Base-by-base conservation (phyloP, 2,888 invertebrate genomes). In the Scaptomyza cyrtandrae region DNA sequence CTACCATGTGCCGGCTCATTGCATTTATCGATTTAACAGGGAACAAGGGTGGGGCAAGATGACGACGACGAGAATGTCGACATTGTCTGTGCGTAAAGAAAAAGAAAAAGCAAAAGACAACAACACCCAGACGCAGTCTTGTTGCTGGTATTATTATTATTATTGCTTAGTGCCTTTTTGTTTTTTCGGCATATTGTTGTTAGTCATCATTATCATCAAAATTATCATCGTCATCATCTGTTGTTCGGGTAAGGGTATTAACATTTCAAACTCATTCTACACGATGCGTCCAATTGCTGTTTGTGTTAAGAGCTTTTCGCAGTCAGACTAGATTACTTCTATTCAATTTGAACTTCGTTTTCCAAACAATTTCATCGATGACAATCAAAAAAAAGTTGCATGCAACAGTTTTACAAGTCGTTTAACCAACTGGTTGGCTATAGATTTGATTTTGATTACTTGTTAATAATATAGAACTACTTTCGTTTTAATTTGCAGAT, bases 11-110 rank as follows among this genome's bases (percentile, higher is more conserved):
- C 58, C 60, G 80, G 80, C 78, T 80, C 77, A 83, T 81, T 81
- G 82, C 80, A 81, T 78, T 81, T 85, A 85, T 81, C 80, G 80
- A 81, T 85, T 81, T 84, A 84, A 78, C 81, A 80, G 73, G n/a
- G 53, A 24, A 43, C 16, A 7, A 1, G 27, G 2, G 10, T 24
- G 16, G 39, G 37, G 39, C 6, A 16, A 35, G 75, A 56, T 58
- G 65, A 60, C 49, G 66, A 76, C 14, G 37, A 37, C 37, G 39
- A 39, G n/a, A n/a, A n/a, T 67, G 72, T 75, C 66, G 72, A 75
- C 73, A 75, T 75, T 63, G 73, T 77, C 73, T 77, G 75, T 68
- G 75, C 73, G 75, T 72, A 63, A 24, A 55, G 73, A 55, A 75
- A 16, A 41, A 63, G 58, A 44, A 61, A 37, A 67, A 64, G 70